Conservation (phyloP, 2,113 vertebrate species). For the Sorex araneus region DNA sequence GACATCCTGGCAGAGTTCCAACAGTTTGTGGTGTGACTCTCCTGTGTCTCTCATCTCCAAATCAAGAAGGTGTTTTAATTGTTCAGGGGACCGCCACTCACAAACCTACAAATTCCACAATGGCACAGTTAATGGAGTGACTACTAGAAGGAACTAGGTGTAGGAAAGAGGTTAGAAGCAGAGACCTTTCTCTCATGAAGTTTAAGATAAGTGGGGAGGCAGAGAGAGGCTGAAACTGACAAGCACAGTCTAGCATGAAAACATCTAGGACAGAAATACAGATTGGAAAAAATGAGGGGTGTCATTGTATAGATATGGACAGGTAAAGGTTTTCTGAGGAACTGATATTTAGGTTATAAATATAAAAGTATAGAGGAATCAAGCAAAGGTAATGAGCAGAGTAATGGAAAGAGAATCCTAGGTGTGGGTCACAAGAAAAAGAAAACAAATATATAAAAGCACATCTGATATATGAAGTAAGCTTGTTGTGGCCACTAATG, state of each 20-base stretch:
- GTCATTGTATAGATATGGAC: not conserved
- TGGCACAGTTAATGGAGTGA: fast-evolving
- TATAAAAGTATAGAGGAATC: not conserved
- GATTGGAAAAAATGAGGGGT: not conserved
- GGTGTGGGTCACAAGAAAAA: not conserved
- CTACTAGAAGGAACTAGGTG: not conserved
- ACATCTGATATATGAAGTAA: not conserved
- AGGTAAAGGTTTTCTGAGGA: not conserved
- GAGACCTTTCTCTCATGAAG: not conserved
- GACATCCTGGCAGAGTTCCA: constrained; percentile 91
- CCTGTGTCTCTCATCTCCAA: constrained; percentile 91
- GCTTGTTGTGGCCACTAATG: not conserved
- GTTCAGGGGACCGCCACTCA: constrained; percentile 91
- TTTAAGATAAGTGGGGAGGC: not conserved
- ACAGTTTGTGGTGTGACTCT: constrained; percentile 89
- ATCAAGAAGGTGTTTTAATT: constrained; percentile 91
- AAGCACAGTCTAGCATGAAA: not conserved
- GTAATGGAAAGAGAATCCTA: not conserved
- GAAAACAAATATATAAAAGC: not conserved
- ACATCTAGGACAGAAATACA: not conserved
- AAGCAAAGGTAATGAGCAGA: not conserved
- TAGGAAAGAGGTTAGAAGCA: not conserved
- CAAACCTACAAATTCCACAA: constrained; percentile 89
- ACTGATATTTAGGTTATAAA: not conserved
- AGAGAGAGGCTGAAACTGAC: not conserved